Evolutionary conservation across 2,113 vertebrate species (phyloP).

Genomic region (Osmerus mordax): DNA sequence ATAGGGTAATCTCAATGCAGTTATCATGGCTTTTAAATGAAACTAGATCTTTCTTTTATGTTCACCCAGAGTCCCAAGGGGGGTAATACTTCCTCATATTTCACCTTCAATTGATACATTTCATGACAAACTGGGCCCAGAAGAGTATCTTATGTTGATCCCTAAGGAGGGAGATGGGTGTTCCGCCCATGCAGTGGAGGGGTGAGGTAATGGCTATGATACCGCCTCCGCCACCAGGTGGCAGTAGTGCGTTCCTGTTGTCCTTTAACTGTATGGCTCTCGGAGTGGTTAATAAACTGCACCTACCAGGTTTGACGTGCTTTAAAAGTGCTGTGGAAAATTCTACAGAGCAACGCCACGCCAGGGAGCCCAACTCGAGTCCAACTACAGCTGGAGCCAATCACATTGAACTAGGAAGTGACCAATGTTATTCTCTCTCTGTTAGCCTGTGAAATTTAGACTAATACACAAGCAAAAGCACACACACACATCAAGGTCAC

Average conservation of each 20-base stretch:
- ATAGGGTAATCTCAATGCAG: slow-evolving; percentile 25
- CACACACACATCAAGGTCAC: not conserved
- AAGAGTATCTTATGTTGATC: slow-evolving; percentile 20
- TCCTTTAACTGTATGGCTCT: not conserved
- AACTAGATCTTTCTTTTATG: not conserved
- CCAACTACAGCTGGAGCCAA: slow-evolving; percentile 36
- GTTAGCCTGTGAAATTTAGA: not conserved
- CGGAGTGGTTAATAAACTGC: not conserved
- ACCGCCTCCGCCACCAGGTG: slow-evolving; percentile 57
- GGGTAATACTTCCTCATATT: slow-evolving; percentile 10
- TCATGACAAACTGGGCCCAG: slow-evolving; percentile 17
- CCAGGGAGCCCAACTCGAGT: slow-evolving; percentile 26
- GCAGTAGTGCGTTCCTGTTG: slow-evolving; percentile 60
- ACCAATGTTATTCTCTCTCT: slow-evolving; percentile 37
- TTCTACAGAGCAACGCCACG: slow-evolving; percentile 33
- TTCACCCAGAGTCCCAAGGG: slow-evolving; percentile 1
- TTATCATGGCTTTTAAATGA: slow-evolving; percentile 28
- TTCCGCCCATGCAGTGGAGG: slow-evolving; percentile 54
- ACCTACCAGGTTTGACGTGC: not conserved
- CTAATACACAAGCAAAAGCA: slow-evolving; percentile 22
- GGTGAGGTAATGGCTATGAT: slow-evolving; percentile 37
- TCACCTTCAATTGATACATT: slow-evolving; percentile 15
- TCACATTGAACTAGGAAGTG: slow-evolving; percentile 43
- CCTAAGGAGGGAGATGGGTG: slow-evolving; percentile 35
- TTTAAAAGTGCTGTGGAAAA: slow-evolving; percentile 69